These are phyloP conservation scores for Adrianichthys oophorus DNA, from an alignment of 2,797 vertebrate species.

Conservation along the genomic window DNA sequence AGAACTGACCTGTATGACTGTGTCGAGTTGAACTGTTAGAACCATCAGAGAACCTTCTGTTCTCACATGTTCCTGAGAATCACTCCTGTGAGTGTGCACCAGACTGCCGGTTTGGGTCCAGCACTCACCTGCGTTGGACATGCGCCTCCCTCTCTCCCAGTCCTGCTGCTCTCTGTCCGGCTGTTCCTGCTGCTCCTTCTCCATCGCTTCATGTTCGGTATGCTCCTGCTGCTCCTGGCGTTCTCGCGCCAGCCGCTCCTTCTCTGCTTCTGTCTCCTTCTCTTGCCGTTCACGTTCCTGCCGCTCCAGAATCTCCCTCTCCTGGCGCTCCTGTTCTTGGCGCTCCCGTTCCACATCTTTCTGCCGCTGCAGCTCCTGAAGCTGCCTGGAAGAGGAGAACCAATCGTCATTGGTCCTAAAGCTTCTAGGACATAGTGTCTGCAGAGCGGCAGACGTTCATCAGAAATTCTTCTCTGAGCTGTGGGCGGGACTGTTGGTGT, in stretches of 20 bases:
- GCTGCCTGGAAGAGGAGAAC: slow-evolving; percentile 64
- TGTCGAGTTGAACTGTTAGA: no score
- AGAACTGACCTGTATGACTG: no score
- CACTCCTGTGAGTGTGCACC: neutral
- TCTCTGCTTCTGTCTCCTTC: slow-evolving; percentile 78
- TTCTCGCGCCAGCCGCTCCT: slow-evolving; percentile 79
- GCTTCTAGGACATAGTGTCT: no score
- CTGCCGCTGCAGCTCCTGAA: slow-evolving; percentile 82
- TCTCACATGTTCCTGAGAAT: no score
- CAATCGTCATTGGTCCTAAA: no score
- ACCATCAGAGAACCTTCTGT: no score
- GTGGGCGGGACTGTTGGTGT: no score
- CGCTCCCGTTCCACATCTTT: slow-evolving; percentile 80
- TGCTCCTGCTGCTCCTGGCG: slow-evolving; percentile 77
- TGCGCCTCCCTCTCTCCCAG: slow-evolving; percentile 91
- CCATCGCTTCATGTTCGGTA: slow-evolving; percentile 64
- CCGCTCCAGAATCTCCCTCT: slow-evolving; percentile 75
- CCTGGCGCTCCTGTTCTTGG: slow-evolving; percentile 70
- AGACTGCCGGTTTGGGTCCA: neutral
- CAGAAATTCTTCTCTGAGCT: no score
- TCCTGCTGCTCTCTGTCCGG: slow-evolving; percentile 88
- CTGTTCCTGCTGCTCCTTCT: slow-evolving; percentile 78
- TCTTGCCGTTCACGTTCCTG: slow-evolving; percentile 79
- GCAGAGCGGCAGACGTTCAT: no score
- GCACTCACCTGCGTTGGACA: slow-evolving; percentile 89